Percentiles rank a stretch among this genome's conserved stretches.
Conservation (phyloP, 2,797 vertebrate genomes). For the Enteromius fasciolatus region DNA sequence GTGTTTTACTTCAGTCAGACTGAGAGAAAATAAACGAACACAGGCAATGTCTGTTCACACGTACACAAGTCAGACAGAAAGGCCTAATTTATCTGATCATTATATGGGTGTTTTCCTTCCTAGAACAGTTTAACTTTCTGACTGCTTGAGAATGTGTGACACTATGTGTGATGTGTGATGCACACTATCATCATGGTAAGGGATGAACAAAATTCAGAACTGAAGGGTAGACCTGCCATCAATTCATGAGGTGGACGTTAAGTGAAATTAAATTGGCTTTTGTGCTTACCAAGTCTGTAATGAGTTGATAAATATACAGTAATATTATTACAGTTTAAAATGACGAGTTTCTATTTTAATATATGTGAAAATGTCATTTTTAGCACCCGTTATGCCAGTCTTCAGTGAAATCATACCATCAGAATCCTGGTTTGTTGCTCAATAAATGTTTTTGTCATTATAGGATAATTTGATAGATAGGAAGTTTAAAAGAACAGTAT, state of each 20-base stretch:
- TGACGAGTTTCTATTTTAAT: not conserved
- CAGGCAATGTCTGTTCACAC: constrained; percentile 73
- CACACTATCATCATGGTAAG: not conserved
- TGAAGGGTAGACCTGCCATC: not conserved
- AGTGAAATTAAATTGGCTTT: not conserved
- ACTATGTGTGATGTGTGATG: too few species aligned
- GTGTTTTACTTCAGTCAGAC: constrained; percentile 87
- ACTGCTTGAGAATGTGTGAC: not conserved
- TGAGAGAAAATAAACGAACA: constrained; percentile 87
- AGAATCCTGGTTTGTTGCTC: not conserved
- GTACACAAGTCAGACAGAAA: constrained; percentile 70
- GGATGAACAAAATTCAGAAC: not conserved
- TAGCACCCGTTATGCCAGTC: not conserved
- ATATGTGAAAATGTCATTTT: not conserved
- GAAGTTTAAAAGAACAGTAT: not conserved
- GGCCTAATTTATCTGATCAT: constrained; percentile 76
- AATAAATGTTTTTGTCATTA: not conserved
- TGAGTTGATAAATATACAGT: not conserved
- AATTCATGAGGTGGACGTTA: not conserved
- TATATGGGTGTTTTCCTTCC: constrained; percentile 67
- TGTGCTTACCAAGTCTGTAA: not conserved
- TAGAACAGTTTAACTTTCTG: constrained; percentile 61
- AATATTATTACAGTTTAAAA: not conserved
- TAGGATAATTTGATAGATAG: not conserved
- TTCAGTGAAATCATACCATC: too few species aligned